Conservation (phyloP, 2,797 vertebrate species). For the Acanthurus lineatus region DNA sequence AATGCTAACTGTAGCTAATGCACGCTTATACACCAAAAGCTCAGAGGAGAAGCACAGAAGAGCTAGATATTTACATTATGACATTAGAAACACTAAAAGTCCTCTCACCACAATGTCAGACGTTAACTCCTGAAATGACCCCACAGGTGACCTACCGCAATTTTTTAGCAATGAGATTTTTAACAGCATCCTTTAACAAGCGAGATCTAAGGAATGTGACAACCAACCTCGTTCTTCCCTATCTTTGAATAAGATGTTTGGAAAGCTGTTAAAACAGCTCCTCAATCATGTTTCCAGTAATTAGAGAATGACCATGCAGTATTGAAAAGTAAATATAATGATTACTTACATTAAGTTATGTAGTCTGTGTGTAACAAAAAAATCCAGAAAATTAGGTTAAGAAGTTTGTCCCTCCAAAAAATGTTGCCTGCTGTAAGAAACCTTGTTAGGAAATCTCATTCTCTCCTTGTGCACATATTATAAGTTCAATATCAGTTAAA, state of each 20-base stretch:
- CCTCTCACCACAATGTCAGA: too few relatives aligned
- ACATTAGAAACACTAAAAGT: too few relatives aligned
- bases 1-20: too few relatives aligned
- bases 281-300: neutral
- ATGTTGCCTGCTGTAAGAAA: neutral
- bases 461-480: constrained; percentile 19
- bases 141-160: too few relatives aligned
- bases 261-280: neutral
- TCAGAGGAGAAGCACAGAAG: too few relatives aligned
- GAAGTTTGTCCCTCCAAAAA: neutral
- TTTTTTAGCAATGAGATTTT: too few relatives aligned
- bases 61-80: too few relatives aligned
- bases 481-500: constrained; percentile 26
- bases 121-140: too few relatives aligned
- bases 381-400: neutral
- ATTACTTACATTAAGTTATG: neutral
- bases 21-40: too few relatives aligned
- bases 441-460: constrained; percentile 14
- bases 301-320: neutral
- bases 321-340: neutral
- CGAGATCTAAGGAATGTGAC: too few relatives aligned
- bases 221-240: neutral
- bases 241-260: neutral
- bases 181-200: too few relatives aligned
- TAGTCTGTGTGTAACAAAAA: neutral